phyloP scores from a whole-genome alignment of 2,888 invertebrate species.

The Hanleya hanleyi region DNA sequence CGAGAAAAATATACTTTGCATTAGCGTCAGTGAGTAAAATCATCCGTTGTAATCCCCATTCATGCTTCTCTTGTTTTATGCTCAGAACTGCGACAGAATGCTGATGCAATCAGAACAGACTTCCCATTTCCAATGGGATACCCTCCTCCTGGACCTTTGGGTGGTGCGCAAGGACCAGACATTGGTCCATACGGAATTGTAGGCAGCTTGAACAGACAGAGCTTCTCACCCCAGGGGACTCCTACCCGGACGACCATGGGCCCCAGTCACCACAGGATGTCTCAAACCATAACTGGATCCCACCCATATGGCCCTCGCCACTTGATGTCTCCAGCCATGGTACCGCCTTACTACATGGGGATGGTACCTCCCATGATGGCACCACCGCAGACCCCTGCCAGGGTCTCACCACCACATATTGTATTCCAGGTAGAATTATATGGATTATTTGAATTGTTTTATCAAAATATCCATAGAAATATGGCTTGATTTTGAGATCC shows the following conservation, averaged over 20 bases:
- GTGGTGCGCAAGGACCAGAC: not conserved
- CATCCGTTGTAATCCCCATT: too few relatives aligned
- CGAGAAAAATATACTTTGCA: too few relatives aligned
- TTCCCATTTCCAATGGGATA: not conserved
- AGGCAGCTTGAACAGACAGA: not conserved
- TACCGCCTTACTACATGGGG: not conserved
- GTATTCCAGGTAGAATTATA: too few relatives aligned
- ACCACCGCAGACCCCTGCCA: not conserved
- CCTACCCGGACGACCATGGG: not conserved
- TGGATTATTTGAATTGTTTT: too few relatives aligned
- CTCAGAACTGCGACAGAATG: slow-evolving; percentile 82
- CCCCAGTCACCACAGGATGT: not conserved
- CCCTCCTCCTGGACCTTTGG: not conserved
- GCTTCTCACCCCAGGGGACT: not conserved
- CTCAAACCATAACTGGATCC: too few relatives aligned
- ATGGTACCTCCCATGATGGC: not conserved
- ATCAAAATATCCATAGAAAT: too few relatives aligned
- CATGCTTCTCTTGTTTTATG: slow-evolving; percentile 27
- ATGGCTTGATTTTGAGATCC: too few relatives aligned
- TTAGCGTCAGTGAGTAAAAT: too few relatives aligned
- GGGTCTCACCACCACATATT: too few relatives aligned
- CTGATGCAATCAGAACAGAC: slow-evolving; percentile 77
- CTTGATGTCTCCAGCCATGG: not conserved
- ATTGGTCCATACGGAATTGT: not conserved
- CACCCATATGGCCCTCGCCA: not conserved